Base-by-base conservation (phyloP, 2,888 invertebrate genomes). In the Vesta saturnalis region DNA sequence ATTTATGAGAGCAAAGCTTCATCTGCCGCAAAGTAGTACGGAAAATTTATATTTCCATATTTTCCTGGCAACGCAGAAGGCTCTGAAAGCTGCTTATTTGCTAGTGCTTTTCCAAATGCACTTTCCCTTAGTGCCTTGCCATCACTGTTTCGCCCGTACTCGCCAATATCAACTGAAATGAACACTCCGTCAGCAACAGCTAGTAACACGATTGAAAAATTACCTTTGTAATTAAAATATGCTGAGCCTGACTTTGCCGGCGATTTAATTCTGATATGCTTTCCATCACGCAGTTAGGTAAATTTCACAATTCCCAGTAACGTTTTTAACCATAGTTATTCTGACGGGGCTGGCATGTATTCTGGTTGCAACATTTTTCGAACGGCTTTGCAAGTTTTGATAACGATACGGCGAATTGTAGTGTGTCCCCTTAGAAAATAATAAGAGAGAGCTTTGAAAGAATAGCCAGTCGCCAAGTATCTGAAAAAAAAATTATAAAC, bases 401-500 rank as follows among this genome's bases (percentile, higher is more conserved):
- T 55, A 56, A 67, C 67, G 60, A 67, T 56, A 39, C 55, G 61
- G 16, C 61, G 56, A 60, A 67, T 62, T 67, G 61, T 67, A 57
- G 57, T 55, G 19, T 56, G 43, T n/a, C n/a, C n/a, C n/a, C n/a
- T n/a, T n/a, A 60, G 60, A 55, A 60, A 54, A 54, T 55, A 61
- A 55, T 22, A 67, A 67, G 46, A 60, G 67, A 55, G 59, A 61
- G 43, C n/a, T 23, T 23, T 23, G 23, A 23, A 23, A n/a, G n/a
- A n/a, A n/a, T n/a, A n/a, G n/a, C n/a, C n/a, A n/a, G n/a, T n/a
- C n/a, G n/a, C n/a, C n/a, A n/a, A n/a, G n/a, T n/a, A n/a, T n/a
- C n/a, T n/a, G n/a, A n/a, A 23, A 23, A 23, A 23, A 23, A 8
- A 23, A 5, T 3, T 23, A 23, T 8, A 23, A 23, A 23, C 23